Conservation (phyloP, 2,113 vertebrate species). For the Sialia sialis region DNA sequence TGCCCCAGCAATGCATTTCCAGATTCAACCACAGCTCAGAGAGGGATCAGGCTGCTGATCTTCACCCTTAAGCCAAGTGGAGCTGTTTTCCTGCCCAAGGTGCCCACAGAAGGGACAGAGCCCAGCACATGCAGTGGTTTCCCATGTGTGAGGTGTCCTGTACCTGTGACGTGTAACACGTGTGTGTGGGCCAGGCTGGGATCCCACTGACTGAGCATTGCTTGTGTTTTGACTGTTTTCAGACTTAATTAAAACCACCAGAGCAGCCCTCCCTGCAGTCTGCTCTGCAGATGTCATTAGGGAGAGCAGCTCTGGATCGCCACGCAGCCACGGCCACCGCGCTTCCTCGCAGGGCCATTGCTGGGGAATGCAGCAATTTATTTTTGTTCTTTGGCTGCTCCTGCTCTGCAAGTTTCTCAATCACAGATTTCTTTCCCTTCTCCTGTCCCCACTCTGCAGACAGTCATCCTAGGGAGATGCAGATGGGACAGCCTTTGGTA, state of each 20-base stretch:
- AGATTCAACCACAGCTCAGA: background rate
- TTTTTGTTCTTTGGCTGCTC: background rate
- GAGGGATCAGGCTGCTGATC: background rate
- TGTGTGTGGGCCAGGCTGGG: background rate
- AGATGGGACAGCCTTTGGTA: background rate
- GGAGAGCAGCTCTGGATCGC: background rate
- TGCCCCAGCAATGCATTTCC: fast-evolving
- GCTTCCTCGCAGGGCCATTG: background rate
- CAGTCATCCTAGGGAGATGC: background rate
- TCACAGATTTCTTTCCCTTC: background rate
- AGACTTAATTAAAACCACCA: constrained; percentile 33
- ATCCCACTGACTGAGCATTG: background rate
- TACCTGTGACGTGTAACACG: background rate
- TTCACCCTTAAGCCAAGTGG: fast-evolving
- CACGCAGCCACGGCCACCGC: fast-evolving
- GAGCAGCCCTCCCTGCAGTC: background rate
- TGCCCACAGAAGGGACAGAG: background rate
- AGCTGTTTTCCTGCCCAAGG: fast-evolving
- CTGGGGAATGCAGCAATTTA: background rate
- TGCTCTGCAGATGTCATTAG: constrained; percentile 41
- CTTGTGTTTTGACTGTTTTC: background rate
- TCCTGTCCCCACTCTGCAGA: fast-evolving
- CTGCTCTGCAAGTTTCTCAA: background rate
- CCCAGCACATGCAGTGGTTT: fast-evolving
- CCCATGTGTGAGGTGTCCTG: fast-evolving